A percentile compares a stretch with the other conserved stretches of the same genome.
Evolutionary conservation across 2,113 vertebrate species (phyloP).

Genomic region (Oreochromis aureus): DNA sequence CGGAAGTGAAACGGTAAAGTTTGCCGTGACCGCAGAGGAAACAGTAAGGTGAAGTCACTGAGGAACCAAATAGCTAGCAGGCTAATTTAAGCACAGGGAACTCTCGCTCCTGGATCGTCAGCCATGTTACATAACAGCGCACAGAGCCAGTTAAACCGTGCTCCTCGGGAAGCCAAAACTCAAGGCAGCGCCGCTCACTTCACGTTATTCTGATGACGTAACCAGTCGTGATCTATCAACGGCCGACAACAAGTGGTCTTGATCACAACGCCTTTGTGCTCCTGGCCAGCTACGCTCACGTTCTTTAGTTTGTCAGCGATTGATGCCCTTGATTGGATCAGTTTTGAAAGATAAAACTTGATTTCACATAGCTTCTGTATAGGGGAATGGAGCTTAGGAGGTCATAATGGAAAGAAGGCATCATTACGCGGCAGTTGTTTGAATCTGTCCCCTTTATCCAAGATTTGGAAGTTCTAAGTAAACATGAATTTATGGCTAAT

Average conservation of each 20-base stretch:
- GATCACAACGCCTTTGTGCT: background rate
- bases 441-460: background rate
- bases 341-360: background rate
- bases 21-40: background rate
- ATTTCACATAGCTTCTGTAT: background rate
- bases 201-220: slow-evolving; percentile 32
- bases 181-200: background rate
- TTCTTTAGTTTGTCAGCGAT: background rate
- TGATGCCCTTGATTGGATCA: background rate
- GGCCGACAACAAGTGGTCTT: background rate
- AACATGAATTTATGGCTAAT: background rate
- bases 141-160: background rate
- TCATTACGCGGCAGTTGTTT: background rate
- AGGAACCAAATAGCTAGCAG: background rate
- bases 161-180: background rate
- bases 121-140: slow-evolving; percentile 24
- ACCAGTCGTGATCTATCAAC: slow-evolving; percentile 27
- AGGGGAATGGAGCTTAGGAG: background rate
- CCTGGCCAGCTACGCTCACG: background rate
- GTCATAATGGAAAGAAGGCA: background rate
- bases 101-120: background rate
- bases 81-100: background rate
- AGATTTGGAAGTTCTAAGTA: background rate
- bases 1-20: slow-evolving; percentile 39
- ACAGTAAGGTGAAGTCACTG: background rate